Evolutionary conservation across 2,113 vertebrate genomes (phyloP).

Genomic region (Odontesthes bonariensis): DNA sequence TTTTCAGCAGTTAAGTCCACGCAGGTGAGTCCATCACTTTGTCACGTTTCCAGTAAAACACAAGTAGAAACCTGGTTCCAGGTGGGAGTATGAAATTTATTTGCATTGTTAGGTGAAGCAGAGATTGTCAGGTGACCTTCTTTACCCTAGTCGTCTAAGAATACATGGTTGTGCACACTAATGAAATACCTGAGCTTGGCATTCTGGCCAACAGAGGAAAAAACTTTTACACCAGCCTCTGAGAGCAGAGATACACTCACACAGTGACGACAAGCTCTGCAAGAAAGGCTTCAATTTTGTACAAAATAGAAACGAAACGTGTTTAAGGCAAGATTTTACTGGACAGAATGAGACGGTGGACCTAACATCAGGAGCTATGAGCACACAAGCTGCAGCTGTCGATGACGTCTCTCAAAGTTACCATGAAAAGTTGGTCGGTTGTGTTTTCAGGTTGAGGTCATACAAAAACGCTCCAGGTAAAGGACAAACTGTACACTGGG

Average conservation of each 20-base stretch:
- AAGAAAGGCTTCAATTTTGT: conserved; percentile 1
- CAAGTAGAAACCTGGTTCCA: conserved; percentile 23
- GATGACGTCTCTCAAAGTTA: background rate
- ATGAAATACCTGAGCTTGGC: conserved; percentile 65
- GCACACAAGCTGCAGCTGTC: conserved; percentile 3
- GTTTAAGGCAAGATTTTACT: conserved; percentile 67
- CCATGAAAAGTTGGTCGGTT: conserved; percentile 5
- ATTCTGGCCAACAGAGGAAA: conserved; percentile 40
- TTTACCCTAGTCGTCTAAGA: conserved; percentile 7
- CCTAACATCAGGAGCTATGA: conserved; percentile 24
- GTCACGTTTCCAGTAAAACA: conserved; percentile 10
- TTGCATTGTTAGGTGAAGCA: conserved; percentile 49
- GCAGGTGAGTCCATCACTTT: background rate
- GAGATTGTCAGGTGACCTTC: conserved; percentile 54
- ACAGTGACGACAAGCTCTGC: conserved; percentile 14
- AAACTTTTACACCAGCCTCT: conserved; percentile 26
- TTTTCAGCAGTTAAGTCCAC: background rate
- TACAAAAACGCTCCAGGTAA: conserved; percentile 16
- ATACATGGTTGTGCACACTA: conserved; percentile 36
- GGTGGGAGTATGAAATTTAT: conserved; percentile 53
- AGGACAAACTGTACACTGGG: conserved; percentile 32
- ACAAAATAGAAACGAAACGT: conserved; percentile 26
- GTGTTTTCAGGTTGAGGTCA: conserved; percentile 1
- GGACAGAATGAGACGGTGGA: conserved; percentile 29
- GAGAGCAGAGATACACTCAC: conserved; percentile 3